phyloP scores from a whole-genome alignment of 2,888 invertebrate species.

The Drosophila mettleri region DNA sequence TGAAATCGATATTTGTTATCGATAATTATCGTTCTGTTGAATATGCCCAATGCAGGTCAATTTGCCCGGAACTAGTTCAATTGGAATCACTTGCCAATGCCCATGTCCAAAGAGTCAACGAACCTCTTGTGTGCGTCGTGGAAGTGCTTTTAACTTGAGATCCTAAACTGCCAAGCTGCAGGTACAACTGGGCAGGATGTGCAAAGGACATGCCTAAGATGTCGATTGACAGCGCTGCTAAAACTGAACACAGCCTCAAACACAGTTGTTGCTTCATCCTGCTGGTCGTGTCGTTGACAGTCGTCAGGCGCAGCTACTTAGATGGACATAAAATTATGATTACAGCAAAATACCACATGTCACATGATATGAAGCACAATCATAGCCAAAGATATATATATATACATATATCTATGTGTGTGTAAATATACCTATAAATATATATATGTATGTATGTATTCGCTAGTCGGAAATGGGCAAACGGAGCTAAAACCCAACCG shows the following conservation, averaged over 20 bases:
- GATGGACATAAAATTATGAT: constrained; percentile 81
- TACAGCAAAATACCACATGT: constrained; percentile 78
- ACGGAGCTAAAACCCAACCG: constrained; percentile 9
- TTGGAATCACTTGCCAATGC: background rate
- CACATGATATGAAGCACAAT: constrained; percentile 29
- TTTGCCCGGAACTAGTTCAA: constrained; percentile 7
- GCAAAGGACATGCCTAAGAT: constrained; percentile 46
- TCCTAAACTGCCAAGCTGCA: constrained; percentile 8
- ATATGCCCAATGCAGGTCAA: no score
- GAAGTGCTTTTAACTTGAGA: constrained; percentile 6
- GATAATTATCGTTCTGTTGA: background rate
- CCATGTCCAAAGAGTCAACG: background rate
- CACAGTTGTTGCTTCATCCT: background rate
- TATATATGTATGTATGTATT: background rate
- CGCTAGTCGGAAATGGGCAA: constrained; percentile 2
- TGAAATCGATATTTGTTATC: background rate
- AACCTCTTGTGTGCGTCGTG: background rate
- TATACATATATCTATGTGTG: background rate
- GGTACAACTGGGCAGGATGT: constrained; percentile 17
- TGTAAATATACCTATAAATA: background rate
- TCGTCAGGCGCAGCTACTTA: constrained; percentile 76
- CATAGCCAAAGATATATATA: background rate
- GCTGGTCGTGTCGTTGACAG: constrained; percentile 64
- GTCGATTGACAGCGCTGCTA: constrained; percentile 47
- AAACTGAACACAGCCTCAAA: constrained; percentile 24